Conservation (phyloP, 2,797 vertebrate species). For the Aulostomus chinensis region DNA sequence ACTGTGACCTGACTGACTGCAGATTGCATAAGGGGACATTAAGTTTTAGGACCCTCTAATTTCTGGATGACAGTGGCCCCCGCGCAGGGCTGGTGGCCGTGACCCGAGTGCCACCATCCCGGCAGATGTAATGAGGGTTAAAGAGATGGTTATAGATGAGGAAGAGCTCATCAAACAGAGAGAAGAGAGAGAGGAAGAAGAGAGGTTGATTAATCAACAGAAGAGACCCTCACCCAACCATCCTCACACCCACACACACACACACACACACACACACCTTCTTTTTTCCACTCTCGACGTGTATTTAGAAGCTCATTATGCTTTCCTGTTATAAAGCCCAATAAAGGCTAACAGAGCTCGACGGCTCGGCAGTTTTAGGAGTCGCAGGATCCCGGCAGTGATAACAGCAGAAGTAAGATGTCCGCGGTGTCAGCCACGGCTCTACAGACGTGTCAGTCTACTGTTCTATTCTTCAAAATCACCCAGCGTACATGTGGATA, state of each 20-base stretch:
- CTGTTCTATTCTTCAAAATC: no score
- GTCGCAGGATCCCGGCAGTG: constrained; percentile 37
- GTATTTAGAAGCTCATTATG: constrained; percentile 78
- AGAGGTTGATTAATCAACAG: constrained; percentile 77
- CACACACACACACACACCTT: background rate
- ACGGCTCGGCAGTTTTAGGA: constrained; percentile 64
- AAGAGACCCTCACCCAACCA: constrained; percentile 12
- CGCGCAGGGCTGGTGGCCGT: constrained; percentile 43
- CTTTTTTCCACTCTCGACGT: constrained; percentile 49
- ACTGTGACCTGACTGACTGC: constrained; percentile 63
- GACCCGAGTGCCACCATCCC: constrained; percentile 51
- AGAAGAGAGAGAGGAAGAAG: constrained; percentile 30
- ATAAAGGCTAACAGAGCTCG: constrained; percentile 75
- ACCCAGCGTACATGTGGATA: no score
- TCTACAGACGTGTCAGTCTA: no score
- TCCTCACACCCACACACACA: constrained; percentile 1
- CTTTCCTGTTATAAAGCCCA: constrained; percentile 61
- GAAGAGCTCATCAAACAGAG: constrained; percentile 76
- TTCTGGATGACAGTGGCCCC: constrained; percentile 60
- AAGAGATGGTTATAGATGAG: constrained; percentile 71
- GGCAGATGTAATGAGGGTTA: constrained; percentile 76
- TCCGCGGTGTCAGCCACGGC: constrained; percentile 13
- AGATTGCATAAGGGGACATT: constrained; percentile 77
- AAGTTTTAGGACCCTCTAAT: constrained; percentile 80
- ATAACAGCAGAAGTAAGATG: constrained; percentile 46